Percentiles rank a stretch among this genome's conserved stretches.
Evolutionary conservation across 2,113 vertebrate species (phyloP).

Genomic region (Nettapus auritus): DNA sequence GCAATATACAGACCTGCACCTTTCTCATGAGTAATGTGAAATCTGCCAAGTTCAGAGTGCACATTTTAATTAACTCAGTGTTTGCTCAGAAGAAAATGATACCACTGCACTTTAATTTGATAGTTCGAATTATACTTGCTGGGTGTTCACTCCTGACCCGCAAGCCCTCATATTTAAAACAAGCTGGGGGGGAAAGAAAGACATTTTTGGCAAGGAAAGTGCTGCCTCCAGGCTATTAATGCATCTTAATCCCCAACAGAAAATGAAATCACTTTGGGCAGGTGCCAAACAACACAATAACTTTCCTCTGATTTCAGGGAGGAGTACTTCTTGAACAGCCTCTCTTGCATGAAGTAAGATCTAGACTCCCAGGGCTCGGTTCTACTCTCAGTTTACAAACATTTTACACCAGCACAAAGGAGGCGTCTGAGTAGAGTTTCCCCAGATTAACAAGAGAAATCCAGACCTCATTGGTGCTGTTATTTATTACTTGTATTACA

Average conservation of each 20-base stretch:
- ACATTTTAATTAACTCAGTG: slow-evolving; percentile 66
- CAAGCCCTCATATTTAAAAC: slow-evolving; percentile 47
- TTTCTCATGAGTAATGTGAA: slow-evolving; percentile 48
- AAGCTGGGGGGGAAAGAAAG: slow-evolving; percentile 32
- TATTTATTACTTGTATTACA: neutral
- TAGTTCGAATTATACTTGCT: slow-evolving; percentile 49
- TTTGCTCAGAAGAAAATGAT: slow-evolving; percentile 51
- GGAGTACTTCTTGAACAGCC: slow-evolving; percentile 17
- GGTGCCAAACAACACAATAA: slow-evolving; percentile 72
- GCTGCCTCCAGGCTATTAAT: slow-evolving; percentile 64
- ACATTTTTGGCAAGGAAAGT: slow-evolving; percentile 60
- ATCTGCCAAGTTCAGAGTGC: slow-evolving; percentile 46
- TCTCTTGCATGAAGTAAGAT: slow-evolving; percentile 18
- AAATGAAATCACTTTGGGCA: slow-evolving; percentile 77
- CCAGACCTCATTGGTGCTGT: neutral
- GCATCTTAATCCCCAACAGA: slow-evolving; percentile 69
- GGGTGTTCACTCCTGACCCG: slow-evolving; percentile 47
- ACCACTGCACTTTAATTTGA: slow-evolving; percentile 42
- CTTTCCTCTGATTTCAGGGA: slow-evolving; percentile 64
- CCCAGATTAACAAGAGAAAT: neutral
- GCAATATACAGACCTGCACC: neutral
- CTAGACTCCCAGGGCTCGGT: neutral
- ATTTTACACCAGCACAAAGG: neutral
- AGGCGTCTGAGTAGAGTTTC: neutral
- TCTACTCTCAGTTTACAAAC: neutral